Base-by-base conservation (phyloP, 2,888 invertebrate species). In the Venusia cambrica region DNA sequence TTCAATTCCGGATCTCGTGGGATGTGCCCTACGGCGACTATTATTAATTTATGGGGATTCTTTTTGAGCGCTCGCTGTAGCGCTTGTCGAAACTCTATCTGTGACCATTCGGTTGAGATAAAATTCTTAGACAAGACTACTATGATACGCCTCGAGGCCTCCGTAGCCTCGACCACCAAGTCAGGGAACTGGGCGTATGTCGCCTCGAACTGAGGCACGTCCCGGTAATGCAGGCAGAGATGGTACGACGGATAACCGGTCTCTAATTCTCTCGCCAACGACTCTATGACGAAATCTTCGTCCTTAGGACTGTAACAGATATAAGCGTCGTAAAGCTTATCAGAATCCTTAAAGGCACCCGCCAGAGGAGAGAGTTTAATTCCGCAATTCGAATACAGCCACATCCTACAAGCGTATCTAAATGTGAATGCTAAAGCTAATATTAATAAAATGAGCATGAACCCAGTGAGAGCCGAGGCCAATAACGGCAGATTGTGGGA, bases 221-320 rank as follows among this genome's bases (percentile, higher is more conserved):
- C 97, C 24, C 97, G 89, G 69, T 97, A 95, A 70, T 97, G 96
- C 41, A 97, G 89, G 74, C 96, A 97, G 41, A 97, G 87, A 55
- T 95, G 91, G 65, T 96, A 94, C 11, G 92, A 92, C 3, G 93
- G 92, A 59, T 85, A 90, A 18, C 94, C 94, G 59, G 92, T 94
- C 75, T 97, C 97, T 50, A 97, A 81, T 68, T 96, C 95, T 33
- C 93, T 93, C 33, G 94, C 95, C 48, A 97, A 89, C 39, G 93
- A 93, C 65, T 95, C 94, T 49, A 95, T 89, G 12, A 97, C 96
- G 73, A 96, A 96, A 65, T 94, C 93, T 71, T 96, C 96, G 80
- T 97, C 97, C 79, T 95, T 95, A 46, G 94, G 94, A 62, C 96
- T 95, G 88, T 97, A 98, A 67, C 96, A 92, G 42, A 98, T 93